Conservation (phyloP, 2,888 invertebrate genomes). For the Mamestra brassicae region DNA sequence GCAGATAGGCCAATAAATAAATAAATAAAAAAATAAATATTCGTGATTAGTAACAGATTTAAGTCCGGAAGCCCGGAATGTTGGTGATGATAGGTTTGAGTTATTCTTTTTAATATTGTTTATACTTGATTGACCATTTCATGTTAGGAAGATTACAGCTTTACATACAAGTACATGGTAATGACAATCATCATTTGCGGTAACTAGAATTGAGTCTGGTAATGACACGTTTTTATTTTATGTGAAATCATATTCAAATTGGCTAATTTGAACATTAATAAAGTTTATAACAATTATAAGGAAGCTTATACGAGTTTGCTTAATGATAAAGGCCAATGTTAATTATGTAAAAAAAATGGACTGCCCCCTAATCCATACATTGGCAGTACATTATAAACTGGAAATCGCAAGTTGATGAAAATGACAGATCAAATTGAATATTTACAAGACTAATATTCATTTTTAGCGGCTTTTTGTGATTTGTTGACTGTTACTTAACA, state of each 20-base stretch:
- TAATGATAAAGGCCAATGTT: constrained; percentile 1
- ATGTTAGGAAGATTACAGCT: constrained; percentile 34
- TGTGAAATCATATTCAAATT: background rate
- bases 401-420: background rate
- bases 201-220: constrained; percentile 3
- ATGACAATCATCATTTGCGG: constrained; percentile 32
- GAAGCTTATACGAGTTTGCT: constrained; percentile 8
- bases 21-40: too few relatives aligned
- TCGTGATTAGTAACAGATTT: background rate
- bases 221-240: constrained; percentile 30
- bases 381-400: background rate
- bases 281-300: constrained; percentile 1
- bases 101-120: constrained; percentile 19
- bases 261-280: background rate
- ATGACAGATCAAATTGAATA: constrained; percentile 1
- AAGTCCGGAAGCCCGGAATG: constrained; percentile 1
- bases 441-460: constrained; percentile 6
- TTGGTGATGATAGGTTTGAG: background rate
- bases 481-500: constrained; percentile 36
- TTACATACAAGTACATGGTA: constrained; percentile 14
- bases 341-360: background rate
- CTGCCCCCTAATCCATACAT: background rate
- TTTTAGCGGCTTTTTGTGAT: constrained; percentile 17
- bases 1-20: too few relatives aligned
- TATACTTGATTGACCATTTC: constrained; percentile 10